Conservation (phyloP, 1,140 invertebrate genomes). For the Delia radicum region DNA sequence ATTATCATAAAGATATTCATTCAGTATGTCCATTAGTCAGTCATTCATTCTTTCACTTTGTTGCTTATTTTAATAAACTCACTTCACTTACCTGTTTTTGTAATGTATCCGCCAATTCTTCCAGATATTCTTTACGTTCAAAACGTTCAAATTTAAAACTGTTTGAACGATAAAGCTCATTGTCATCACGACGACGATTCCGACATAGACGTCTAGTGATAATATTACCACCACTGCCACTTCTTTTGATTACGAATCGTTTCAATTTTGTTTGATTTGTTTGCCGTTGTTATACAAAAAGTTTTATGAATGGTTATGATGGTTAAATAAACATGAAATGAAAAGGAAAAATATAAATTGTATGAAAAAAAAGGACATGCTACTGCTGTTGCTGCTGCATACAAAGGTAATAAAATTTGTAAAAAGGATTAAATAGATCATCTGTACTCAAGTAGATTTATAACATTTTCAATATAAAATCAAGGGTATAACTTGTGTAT, state of each 20-base stretch:
- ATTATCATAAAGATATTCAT: neutral
- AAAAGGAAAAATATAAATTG: neutral
- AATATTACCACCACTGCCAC: slow-evolving; percentile 47
- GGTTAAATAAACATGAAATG: neutral
- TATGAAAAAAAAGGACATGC: neutral
- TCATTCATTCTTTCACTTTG: neutral
- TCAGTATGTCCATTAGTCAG: neutral
- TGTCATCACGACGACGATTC: slow-evolving; percentile 68
- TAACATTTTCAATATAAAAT: neutral
- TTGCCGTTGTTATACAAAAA: slow-evolving; percentile 35
- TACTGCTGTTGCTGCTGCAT: too few relatives aligned
- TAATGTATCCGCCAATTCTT: slow-evolving; percentile 56
- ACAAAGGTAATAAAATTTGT: neutral
- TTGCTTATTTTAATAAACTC: slow-evolving; percentile 31
- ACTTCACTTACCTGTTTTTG: slow-evolving; percentile 63
- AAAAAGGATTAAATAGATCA: neutral
- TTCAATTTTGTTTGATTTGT: neutral
- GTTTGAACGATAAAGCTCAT: slow-evolving; percentile 79
- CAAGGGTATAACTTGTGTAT: too few relatives aligned
- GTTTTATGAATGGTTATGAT: neutral
- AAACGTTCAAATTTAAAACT: slow-evolving; percentile 83
- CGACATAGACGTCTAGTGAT: slow-evolving; percentile 69
- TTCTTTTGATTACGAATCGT: slow-evolving; percentile 36
- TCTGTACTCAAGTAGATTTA: neutral
- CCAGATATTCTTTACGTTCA: slow-evolving; percentile 67